Evolutionary conservation across 2,888 invertebrate genomes (phyloP).

Genomic region (Eucriotettix oculatus): DNA sequence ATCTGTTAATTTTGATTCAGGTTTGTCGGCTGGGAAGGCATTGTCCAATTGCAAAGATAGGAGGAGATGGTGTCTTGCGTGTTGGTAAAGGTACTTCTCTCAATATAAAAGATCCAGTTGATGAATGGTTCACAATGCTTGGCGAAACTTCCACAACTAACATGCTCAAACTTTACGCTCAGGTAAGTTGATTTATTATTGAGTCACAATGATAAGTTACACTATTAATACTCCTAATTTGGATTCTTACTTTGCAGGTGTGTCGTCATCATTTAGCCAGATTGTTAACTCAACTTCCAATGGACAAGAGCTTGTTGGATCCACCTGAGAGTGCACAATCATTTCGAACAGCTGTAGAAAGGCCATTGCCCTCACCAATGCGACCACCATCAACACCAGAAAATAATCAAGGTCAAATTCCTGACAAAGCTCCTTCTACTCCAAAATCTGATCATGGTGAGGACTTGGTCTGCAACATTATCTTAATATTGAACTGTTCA

Average conservation of each 20-base stretch:
- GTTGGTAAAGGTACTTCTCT: conserved; percentile 51
- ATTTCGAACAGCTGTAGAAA: conserved; percentile 19
- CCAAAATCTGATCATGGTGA: conserved; percentile 31
- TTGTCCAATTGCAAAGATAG: conserved; percentile 68
- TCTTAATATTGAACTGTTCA: no score
- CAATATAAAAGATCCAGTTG: conserved; percentile 47
- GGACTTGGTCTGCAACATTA: neutral
- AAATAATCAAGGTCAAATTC: conserved; percentile 6
- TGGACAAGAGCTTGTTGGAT: conserved; percentile 56
- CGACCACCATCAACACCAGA: conserved; percentile 29
- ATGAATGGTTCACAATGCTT: conserved; percentile 78
- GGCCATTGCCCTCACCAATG: conserved; percentile 35
- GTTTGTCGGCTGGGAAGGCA: conserved; percentile 87
- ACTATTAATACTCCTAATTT: neutral
- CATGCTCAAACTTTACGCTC: conserved; percentile 74
- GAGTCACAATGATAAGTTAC: neutral
- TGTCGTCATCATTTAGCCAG: conserved; percentile 62
- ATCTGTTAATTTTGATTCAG: conserved; percentile 19
- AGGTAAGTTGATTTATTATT: conserved; percentile 26
- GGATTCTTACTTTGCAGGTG: conserved; percentile 24
- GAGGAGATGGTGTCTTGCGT: conserved; percentile 74
- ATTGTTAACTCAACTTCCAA: conserved; percentile 53
- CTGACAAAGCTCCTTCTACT: conserved; percentile 34
- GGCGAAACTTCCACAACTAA: conserved; percentile 67
- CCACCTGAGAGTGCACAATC: conserved; percentile 34